phyloP scores from a whole-genome alignment of 2,888 invertebrate species.

The Andrena minutula region DNA sequence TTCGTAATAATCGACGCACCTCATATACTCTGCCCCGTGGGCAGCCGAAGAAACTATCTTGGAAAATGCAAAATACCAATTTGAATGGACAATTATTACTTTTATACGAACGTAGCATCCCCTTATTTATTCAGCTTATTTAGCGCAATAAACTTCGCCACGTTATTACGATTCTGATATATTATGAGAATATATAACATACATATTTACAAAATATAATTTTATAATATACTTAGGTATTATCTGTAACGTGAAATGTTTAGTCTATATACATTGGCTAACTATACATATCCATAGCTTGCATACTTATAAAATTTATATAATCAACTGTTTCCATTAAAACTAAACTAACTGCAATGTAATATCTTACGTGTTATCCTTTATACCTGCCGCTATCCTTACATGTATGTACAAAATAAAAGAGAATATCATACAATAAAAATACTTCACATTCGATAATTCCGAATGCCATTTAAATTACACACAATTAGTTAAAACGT shows the following conservation, averaged over 20 bases:
- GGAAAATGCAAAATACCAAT: constrained; percentile 72
- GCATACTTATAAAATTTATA: constrained; percentile 34
- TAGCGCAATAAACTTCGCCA: constrained; percentile 7
- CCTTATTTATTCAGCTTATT: neutral
- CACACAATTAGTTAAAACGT: neutral
- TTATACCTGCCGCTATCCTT: constrained; percentile 12
- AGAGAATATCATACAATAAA: constrained; percentile 12
- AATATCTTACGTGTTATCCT: constrained; percentile 3
- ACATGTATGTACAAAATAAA: constrained; percentile 23
- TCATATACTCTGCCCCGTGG: constrained; percentile 72
- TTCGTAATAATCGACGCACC: constrained; percentile 75
- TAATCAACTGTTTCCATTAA: neutral
- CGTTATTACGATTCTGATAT: constrained; percentile 21
- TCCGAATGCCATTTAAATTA: constrained; percentile 6
- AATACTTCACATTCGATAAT: constrained; percentile 25
- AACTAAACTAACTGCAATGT: constrained; percentile 12
- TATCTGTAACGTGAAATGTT: constrained; percentile 10
- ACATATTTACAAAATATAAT: constrained; percentile 56
- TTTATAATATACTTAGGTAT: constrained; percentile 29
- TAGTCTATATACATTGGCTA: constrained; percentile 21
- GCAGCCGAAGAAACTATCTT: constrained; percentile 73
- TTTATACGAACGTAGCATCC: neutral
- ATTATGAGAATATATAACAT: constrained; percentile 45
- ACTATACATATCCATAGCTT: neutral
- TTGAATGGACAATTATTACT: neutral